Evolutionary conservation across 1,140 invertebrate genomes (phyloP).

Genomic region (Laodelphax striatellus): DNA sequence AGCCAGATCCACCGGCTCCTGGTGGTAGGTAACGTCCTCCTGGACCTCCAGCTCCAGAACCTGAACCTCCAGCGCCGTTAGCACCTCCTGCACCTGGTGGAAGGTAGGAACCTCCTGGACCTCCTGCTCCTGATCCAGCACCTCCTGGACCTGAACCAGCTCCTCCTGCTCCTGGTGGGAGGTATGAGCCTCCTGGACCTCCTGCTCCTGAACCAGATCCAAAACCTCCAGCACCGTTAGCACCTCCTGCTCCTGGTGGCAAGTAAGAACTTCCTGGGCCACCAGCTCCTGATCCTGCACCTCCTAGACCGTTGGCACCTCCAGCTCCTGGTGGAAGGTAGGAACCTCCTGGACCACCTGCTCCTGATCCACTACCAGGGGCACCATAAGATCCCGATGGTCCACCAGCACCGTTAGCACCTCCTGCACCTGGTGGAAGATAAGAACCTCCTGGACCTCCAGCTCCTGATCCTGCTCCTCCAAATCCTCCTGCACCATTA

Average conservation of each 20-base stretch:
- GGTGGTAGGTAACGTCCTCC: not conserved
- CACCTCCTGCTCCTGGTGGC: not conserved
- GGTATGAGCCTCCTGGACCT: not conserved
- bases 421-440: not conserved
- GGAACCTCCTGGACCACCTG: not conserved
- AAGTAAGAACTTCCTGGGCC: not conserved
- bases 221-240: not conserved
- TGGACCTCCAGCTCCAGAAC: not conserved
- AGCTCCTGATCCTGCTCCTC: not conserved
- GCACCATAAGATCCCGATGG: not conserved
- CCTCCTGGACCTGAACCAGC: not conserved
- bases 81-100: not conserved
- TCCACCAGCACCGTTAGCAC: not conserved
- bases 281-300: slow-evolving; percentile 1
- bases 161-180: not conserved
- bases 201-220: not conserved
- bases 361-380: not conserved
- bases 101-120: not conserved
- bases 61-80: not conserved
- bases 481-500: not conserved
- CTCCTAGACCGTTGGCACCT: not conserved
- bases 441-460: not conserved
- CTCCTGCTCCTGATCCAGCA: not conserved
- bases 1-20: not conserved
- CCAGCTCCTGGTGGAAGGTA: not conserved